Percentiles rank a stretch among this genome's conserved stretches.
These are phyloP conservation scores for Ceratina calcarata DNA, from an alignment of 1,140 invertebrate genomes.

Conservation along the genomic window DNA sequence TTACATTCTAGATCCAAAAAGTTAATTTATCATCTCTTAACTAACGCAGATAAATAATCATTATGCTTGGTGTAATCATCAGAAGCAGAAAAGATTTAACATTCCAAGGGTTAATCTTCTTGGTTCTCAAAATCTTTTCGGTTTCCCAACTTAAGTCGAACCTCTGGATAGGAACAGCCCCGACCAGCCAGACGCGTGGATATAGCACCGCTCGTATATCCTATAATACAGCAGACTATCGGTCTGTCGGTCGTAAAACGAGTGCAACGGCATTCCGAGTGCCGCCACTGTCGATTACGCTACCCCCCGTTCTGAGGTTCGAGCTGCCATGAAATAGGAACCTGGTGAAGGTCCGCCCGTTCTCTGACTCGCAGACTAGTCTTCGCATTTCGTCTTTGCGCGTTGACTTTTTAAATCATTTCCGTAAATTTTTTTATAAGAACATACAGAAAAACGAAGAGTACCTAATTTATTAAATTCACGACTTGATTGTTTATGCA, in stretches of 20 bases:
- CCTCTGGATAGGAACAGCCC: neutral
- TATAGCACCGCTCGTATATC: slow-evolving; percentile 73
- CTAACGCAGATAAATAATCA: too few relatives aligned
- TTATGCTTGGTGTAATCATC: too few relatives aligned
- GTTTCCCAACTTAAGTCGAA: slow-evolving; percentile 10
- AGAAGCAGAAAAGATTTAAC: neutral
- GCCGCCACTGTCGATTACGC: slow-evolving; percentile 32
- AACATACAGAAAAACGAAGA: too few relatives aligned
- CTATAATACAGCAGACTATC: slow-evolving; percentile 75
- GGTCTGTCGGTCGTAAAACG: slow-evolving; percentile 70
- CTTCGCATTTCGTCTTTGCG: too few relatives aligned
- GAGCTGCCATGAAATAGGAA: slow-evolving; percentile 1
- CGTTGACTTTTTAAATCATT: too few relatives aligned
- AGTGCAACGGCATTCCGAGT: slow-evolving; percentile 62
- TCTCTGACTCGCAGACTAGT: too few relatives aligned
- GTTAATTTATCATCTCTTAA: too few relatives aligned
- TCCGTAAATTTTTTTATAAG: too few relatives aligned
- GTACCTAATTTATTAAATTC: too few relatives aligned
- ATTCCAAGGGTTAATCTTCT: neutral
- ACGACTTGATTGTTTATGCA: too few relatives aligned
- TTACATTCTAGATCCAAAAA: too few relatives aligned
- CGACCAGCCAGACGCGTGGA: slow-evolving; percentile 66
- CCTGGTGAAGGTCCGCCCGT: too few relatives aligned
- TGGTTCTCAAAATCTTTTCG: slow-evolving; percentile 44
- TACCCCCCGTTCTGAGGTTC: neutral